These are phyloP conservation scores for Valencia hispanica DNA, from an alignment of 2,797 vertebrate species.

Conservation along the genomic window DNA sequence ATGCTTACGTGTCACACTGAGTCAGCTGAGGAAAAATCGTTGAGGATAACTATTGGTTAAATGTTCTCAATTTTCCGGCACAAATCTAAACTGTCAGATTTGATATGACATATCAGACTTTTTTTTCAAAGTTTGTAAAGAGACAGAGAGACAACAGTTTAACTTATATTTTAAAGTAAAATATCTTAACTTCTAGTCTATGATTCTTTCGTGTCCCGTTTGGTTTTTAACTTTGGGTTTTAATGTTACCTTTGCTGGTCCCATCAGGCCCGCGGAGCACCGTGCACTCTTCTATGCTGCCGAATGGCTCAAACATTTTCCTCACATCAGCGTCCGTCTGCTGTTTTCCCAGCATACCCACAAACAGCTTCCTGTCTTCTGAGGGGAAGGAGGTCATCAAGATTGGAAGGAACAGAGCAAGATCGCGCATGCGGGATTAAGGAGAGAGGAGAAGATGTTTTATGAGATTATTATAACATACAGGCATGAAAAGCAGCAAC, in stretches of 20 bases:
- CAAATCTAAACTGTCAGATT: background rate
- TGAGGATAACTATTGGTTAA: background rate
- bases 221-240: background rate
- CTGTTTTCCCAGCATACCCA: conserved; percentile 98
- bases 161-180: background rate
- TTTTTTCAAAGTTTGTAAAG: background rate
- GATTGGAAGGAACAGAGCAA: conserved; percentile 45
- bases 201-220: background rate
- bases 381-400: conserved; percentile 71
- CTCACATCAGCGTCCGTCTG: conserved; percentile 92
- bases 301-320: conserved; percentile 94
- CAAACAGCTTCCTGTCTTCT: conserved; percentile 99
- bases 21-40: background rate
- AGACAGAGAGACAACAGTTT: background rate
- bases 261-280: conserved; percentile 94
- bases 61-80: background rate
- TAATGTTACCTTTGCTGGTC: conserved; percentile 91
- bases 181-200: background rate
- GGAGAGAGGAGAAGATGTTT: conserved; percentile 15
- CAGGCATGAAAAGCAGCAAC: conserved; percentile 41
- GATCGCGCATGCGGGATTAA: conserved; percentile 32
- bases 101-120: background rate
- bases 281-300: conserved; percentile 97
- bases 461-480: conserved; percentile 21
- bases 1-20: background rate